phyloP scores from a whole-genome alignment of 2,888 invertebrate genomes.

The Fragum sueziense region DNA sequence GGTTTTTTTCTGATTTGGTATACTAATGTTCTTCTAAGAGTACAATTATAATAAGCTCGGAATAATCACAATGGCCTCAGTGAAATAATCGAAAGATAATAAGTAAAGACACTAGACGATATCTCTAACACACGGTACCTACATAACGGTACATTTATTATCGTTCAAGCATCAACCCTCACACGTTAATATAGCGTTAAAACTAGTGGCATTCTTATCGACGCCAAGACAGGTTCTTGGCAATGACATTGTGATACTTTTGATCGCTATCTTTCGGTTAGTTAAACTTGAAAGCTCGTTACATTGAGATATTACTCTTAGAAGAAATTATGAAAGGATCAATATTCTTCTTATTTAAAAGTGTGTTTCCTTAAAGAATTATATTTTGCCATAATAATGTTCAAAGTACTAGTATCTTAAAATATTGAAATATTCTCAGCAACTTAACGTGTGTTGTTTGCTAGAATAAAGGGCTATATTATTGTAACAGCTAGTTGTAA shows the following conservation, averaged over 20 bases:
- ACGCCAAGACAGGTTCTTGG: not conserved
- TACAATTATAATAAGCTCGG: too few species aligned
- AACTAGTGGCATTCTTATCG: not conserved
- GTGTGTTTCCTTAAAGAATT: too few species aligned
- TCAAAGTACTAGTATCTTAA: too few species aligned
- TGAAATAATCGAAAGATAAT: not conserved
- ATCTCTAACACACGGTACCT: not conserved
- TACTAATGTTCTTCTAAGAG: too few species aligned
- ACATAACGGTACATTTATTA: not conserved
- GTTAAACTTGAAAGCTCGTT: too few species aligned
- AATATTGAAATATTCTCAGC: not conserved
- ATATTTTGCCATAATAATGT: too few species aligned
- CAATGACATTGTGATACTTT: not conserved
- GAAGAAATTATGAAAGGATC: too few species aligned
- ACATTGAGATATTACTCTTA: too few species aligned
- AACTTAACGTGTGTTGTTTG: too few species aligned
- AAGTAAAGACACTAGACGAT: not conserved
- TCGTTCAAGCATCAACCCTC: not conserved
- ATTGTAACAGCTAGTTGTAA: not conserved
- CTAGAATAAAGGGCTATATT: not conserved
- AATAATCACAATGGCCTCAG: too few species aligned
- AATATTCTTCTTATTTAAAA: too few species aligned
- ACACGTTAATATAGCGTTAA: not conserved
- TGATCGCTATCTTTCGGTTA: not conserved
- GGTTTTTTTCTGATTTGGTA: too few species aligned